Base-by-base conservation (phyloP, 2,888 invertebrate genomes). In the Galeruca laticollis region DNA sequence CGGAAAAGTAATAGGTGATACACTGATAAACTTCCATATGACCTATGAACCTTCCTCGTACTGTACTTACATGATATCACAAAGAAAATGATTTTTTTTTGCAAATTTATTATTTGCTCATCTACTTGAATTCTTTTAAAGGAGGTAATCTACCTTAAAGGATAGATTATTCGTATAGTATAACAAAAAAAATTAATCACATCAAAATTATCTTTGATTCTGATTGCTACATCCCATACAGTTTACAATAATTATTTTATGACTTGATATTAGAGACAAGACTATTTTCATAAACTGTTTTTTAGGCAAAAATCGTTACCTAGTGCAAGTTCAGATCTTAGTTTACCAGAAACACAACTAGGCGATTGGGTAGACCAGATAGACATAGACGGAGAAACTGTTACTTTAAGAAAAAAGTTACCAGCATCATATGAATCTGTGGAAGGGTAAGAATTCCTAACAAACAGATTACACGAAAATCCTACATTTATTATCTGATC, bases 241-340 rank as follows among this genome's bases (percentile, higher is more conserved):
- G 6, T 26, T 26, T 26, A 26, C 26, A 26, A 26, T 26, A 26
- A 26, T 26, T 26, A 26, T 26, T 26, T 5, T 20, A 64, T 20
- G 35, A 20, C 5, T 18, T 47, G 21, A 47, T 15, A 33, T 43
- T 9, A 0, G 2, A 43, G 2, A 43, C 43, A 10, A 43, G 8
- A 43, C 13, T 13, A 31, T 51, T 8, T 49, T 49, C 21, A 56
- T 4, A 15, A n/a, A 15, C 6, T 47, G 1, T 59, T 43, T 72
- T 76, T 33, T 80, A 88, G 93, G 11, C 94, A 94, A 88, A 91
- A 92, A 60, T 94, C 94, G 6, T 85, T 94, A 76, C 94, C 94
- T 0, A 93, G 93, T 81, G 92, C 91, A 20, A 90, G 90, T 68
- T 90, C 91, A 0, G 93, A 93, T 74, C 83, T 89, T n/a, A 91